Evolutionary conservation across 2,888 invertebrate species (phyloP).

Genomic region (Salpingus planirostris): DNA sequence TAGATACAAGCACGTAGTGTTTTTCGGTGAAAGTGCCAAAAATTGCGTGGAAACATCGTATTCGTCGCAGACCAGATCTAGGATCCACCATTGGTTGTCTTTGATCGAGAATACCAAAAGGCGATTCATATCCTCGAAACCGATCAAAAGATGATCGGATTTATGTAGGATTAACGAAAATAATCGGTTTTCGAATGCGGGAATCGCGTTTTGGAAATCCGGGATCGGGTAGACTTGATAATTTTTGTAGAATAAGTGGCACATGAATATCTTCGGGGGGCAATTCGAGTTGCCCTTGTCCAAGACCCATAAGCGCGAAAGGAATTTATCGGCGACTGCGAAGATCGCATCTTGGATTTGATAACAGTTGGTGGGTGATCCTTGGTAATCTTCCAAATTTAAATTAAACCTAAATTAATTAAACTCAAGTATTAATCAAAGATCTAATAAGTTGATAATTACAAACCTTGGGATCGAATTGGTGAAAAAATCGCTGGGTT

Average conservation of each 20-base stretch:
- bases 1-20: constrained; percentile 32
- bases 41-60: constrained; percentile 27
- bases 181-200: no score
- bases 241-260: constrained; percentile 34
- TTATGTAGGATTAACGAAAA: no score
- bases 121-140: constrained; percentile 27
- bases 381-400: no score
- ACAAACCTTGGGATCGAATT: no score
- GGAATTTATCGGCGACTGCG: constrained; percentile 35
- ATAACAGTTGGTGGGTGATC: no score
- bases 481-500: no score
- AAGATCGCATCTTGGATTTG: constrained; percentile 37
- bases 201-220: constrained; percentile 19
- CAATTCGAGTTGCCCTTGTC: constrained; percentile 38
- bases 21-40: constrained; percentile 33
- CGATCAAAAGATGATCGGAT: constrained; percentile 24
- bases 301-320: constrained; percentile 42
- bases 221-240: constrained; percentile 12
- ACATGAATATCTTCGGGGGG: constrained; percentile 38
- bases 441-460: no score
- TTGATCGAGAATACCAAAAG: constrained; percentile 29
- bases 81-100: constrained; percentile 32
- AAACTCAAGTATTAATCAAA: no score
- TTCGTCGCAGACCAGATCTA: constrained; percentile 23
- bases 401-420: no score